Evolutionary conservation across 2,888 invertebrate species (phyloP).

Genomic region (Tyria jacobaeae): DNA sequence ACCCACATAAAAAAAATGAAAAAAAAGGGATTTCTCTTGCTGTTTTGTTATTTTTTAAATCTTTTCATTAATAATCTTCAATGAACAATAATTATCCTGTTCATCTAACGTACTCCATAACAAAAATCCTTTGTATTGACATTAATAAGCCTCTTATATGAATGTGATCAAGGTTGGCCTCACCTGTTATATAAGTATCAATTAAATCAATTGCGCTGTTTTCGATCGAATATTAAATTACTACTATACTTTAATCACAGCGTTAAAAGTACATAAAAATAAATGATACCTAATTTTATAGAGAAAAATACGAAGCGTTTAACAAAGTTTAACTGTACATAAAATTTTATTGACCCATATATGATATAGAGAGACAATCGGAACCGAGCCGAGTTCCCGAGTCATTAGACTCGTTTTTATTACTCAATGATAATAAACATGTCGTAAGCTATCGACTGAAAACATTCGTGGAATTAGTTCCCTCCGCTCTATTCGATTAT

Average conservation of each 20-base stretch:
- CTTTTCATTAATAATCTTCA: too few species aligned
- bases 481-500: slow-evolving; percentile 72
- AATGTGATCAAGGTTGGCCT: too few species aligned
- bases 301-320: slow-evolving; percentile 68
- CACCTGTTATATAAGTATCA: too few species aligned
- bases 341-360: slow-evolving; percentile 86
- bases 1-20: too few species aligned
- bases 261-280: slow-evolving; percentile 31
- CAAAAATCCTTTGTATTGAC: too few species aligned
- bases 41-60: too few species aligned
- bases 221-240: neutral
- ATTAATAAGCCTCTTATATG: too few species aligned
- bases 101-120: too few species aligned
- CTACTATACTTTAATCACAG: slow-evolving; percentile 21
- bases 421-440: slow-evolving; percentile 84
- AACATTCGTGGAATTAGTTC: slow-evolving; percentile 83
- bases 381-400: slow-evolving; percentile 74
- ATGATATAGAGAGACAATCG: slow-evolving; percentile 85
- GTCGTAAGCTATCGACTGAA: slow-evolving; percentile 84
- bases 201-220: neutral
- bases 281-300: slow-evolving; percentile 54
- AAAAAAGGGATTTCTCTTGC: too few species aligned
- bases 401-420: slow-evolving; percentile 85
- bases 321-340: slow-evolving; percentile 84
- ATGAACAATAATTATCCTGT: too few species aligned